Evolutionary conservation across 2,797 vertebrate species (phyloP).

Genomic region (Siniperca undulata): DNA sequence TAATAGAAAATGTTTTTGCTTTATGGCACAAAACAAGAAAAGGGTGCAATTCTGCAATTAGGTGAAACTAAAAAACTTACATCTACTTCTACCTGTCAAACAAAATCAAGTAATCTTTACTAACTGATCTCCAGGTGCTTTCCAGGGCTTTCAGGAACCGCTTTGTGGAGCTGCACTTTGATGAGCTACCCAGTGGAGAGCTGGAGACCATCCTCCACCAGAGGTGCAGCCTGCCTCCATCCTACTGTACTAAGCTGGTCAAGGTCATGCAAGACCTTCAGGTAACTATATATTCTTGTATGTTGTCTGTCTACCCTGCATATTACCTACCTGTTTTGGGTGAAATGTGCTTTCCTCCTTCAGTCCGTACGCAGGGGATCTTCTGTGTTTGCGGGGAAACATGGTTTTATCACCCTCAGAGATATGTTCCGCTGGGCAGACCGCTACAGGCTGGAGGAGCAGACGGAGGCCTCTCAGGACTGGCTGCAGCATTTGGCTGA

Average conservation of each 20-base stretch:
- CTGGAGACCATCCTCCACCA: slow-evolving; percentile 95
- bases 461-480: slow-evolving; percentile 88
- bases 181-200: slow-evolving; percentile 93
- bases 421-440: slow-evolving; percentile 99
- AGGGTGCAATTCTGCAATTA: too few species aligned
- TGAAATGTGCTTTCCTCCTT: neutral
- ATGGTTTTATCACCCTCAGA: slow-evolving; percentile 96
- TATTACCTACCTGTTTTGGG: neutral
- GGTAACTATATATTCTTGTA: slow-evolving; percentile 79
- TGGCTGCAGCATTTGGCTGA: slow-evolving; percentile 97
- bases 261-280: slow-evolving; percentile 97
- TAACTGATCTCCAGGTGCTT: slow-evolving; percentile 85
- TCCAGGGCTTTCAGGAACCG: slow-evolving; percentile 98
- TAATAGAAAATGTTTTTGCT: too few species aligned
- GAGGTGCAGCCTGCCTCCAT: slow-evolving; percentile 93
- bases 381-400: slow-evolving; percentile 97
- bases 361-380: slow-evolving; percentile 95
- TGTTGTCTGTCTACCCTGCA: neutral
- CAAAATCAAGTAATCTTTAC: neutral
- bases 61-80: too few species aligned
- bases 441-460: slow-evolving; percentile 92
- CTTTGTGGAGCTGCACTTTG: slow-evolving; percentile 97
- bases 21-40: too few species aligned
- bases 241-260: slow-evolving; percentile 94
- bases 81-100: neutral